phyloP scores from a whole-genome alignment of 2,113 vertebrate species.

The Chamaetylas fuelleborni region DNA sequence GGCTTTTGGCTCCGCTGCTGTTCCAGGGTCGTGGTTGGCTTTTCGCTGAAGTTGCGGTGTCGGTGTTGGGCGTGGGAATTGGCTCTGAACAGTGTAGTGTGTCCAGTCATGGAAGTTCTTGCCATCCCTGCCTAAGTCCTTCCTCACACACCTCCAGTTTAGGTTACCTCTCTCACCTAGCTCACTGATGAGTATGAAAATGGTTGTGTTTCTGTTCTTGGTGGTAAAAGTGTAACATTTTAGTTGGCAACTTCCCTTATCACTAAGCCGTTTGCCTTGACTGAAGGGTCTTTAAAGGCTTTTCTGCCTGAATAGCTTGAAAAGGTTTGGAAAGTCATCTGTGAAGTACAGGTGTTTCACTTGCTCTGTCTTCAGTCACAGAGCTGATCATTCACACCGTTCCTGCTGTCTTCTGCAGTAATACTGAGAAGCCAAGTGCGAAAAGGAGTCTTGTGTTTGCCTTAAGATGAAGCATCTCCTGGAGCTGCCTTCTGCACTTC shows the following conservation, averaged over 20 bases:
- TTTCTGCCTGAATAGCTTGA: background rate
- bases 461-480: background rate
- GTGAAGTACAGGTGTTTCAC: background rate
- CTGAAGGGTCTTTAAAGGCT: background rate
- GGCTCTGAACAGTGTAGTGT: background rate
- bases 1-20: background rate
- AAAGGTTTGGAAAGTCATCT: background rate
- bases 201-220: background rate
- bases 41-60: background rate
- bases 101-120: background rate
- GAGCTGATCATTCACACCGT: background rate
- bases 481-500: background rate
- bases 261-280: background rate
- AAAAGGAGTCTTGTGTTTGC: background rate
- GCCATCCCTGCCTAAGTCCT: background rate
- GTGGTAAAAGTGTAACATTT: background rate
- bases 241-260: background rate
- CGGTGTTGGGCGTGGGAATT: background rate
- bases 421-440: background rate
- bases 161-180: background rate
- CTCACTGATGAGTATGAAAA: background rate
- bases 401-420: background rate
- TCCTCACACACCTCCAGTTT: background rate
- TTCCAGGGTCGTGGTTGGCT: background rate
- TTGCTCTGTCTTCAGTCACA: background rate